Evolutionary conservation across 2,888 invertebrate species (phyloP), one percentile per base, ranked within the genome.

Genomic region (Volucella inflata): DNA sequence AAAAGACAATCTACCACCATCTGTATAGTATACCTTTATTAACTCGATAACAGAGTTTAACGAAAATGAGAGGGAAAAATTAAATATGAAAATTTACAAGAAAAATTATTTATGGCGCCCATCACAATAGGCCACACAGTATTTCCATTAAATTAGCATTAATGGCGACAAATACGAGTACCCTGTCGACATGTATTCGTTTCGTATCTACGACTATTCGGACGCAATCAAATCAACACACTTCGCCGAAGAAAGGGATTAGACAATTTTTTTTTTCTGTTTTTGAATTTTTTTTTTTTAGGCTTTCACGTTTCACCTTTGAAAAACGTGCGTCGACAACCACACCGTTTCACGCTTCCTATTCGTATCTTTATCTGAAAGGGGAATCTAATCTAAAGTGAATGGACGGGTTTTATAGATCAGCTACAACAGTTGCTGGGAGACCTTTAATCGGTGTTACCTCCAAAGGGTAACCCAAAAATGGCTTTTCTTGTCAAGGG

Each of bases 41-140:
- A 44, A 8, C 6, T n/a, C 6, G 16, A 36, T 14, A 16, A 14
- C 11, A 2, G n/a, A 14, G 10, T 14, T 57, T 38, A 14, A 16
- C 36, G 11, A 16, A 59, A 14, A 59, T 44, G 12, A 21, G n/a
- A 9, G 38, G 10, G 12, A 30, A 2, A 70, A 57, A 11, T 55
- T 3, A 50, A 14, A 14, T 11, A 21, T 16, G 12, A n/a, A 53
- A 55, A 53, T 14, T 9, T 57, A 68, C 46, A 51, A 16, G 16
- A 16, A 55, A 55, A 9, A 21, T 70, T 57, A 70, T 57, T 70
- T 70, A 70, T 57, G 57, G 57, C 57, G 70, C 48, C 48, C 44
- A 14, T 14, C 17, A 57, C 68, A 70, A 55, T 57, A 16, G 21
- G 30, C 51, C 30, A 53, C 21, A 30, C 8, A 17, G 16, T 11